Evolutionary conservation across 2,113 vertebrate genomes (phyloP).

Genomic region (Saccopteryx leptura): DNA sequence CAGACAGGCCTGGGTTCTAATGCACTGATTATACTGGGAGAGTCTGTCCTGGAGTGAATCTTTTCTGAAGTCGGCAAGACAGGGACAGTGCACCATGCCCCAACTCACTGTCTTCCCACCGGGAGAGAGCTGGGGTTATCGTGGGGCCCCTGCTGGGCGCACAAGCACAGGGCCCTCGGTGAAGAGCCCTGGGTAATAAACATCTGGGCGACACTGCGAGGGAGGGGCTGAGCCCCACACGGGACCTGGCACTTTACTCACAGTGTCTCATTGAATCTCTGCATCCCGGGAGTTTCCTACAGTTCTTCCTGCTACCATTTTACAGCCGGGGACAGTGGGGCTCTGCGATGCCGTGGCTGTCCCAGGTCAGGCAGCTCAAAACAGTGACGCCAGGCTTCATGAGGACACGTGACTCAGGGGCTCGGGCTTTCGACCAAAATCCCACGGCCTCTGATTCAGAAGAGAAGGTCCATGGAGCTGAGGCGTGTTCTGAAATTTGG

Average conservation of each 20-base stretch:
- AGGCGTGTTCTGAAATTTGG: neutral
- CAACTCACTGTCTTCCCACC: accelerated
- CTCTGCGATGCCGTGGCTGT: neutral
- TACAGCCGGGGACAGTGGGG: neutral
- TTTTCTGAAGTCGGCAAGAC: neutral
- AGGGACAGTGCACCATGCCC: neutral
- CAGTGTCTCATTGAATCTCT: neutral
- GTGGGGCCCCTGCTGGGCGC: accelerated
- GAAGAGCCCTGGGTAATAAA: neutral
- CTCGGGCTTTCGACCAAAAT: accelerated
- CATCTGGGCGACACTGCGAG: no score
- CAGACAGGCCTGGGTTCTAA: neutral
- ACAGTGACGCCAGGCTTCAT: neutral
- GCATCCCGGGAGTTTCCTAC: neutral
- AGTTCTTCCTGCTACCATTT: neutral
- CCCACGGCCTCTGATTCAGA: neutral
- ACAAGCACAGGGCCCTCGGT: accelerated
- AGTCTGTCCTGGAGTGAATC: accelerated
- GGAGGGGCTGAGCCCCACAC: accelerated
- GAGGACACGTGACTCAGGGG: accelerated
- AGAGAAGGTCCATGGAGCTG: neutral
- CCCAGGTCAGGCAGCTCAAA: neutral
- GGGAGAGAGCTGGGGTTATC: neutral
- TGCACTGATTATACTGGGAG: neutral
- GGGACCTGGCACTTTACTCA: no score